Conservation (phyloP, 2,888 invertebrate genomes). For the Gryllus longicercus region DNA sequence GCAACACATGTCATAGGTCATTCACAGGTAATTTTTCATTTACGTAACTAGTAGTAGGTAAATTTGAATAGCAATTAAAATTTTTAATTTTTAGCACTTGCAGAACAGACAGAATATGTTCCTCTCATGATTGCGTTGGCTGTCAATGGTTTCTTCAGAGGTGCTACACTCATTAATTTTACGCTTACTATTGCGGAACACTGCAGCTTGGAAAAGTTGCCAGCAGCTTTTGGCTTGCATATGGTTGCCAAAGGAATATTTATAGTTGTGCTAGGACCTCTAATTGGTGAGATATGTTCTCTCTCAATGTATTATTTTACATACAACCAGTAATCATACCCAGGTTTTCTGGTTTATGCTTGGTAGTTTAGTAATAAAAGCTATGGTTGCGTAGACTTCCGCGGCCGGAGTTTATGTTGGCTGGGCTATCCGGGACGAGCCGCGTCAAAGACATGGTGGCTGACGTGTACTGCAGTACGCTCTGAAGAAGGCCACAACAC, state of each 20-base stretch:
- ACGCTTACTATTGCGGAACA: conserved; percentile 42
- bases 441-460: too few relatives aligned
- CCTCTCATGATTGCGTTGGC: conserved; percentile 67
- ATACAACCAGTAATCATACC: background rate
- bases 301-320: background rate
- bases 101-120: conserved; percentile 68
- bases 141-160: conserved; percentile 74
- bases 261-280: conserved; percentile 41
- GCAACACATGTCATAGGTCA: too few relatives aligned
- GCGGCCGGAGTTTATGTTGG: too few relatives aligned
- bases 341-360: too few relatives aligned
- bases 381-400: too few relatives aligned
- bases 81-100: conserved; percentile 57
- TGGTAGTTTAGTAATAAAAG: too few relatives aligned
- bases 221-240: conserved; percentile 39
- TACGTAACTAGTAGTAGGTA: too few relatives aligned
- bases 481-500: too few relatives aligned
- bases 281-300: conserved; percentile 31
- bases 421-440: too few relatives aligned
- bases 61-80: conserved; percentile 34
- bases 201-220: conserved; percentile 40
- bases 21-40: too few relatives aligned
- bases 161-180: conserved; percentile 66
- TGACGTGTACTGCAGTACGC: too few relatives aligned
- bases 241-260: conserved; percentile 44